Evolutionary conservation across 2,797 vertebrate species (phyloP), one percentile per base, ranked within the genome.

Genomic region (Hirundo rustica): DNA sequence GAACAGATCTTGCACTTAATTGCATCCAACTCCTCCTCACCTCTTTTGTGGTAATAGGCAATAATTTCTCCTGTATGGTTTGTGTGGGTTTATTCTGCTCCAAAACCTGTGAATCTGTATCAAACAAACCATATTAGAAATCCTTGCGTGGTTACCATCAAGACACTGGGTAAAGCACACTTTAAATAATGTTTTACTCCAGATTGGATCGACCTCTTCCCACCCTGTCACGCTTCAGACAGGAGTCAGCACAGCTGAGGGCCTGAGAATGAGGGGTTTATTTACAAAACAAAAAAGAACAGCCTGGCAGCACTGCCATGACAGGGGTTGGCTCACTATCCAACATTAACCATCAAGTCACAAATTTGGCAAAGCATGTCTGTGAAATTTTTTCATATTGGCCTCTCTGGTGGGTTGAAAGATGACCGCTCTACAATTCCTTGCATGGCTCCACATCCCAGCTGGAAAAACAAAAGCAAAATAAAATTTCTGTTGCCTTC

Each of bases 1-100:
- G 53, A 85, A 67, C 23, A 74, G 55, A 42, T 70, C 77, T 81
- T 82, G 30, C 42, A 71, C 38, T 34, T 73, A 92, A 91, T 60
- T 94, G 72, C 54, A 83, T 62, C 45, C 42, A 76, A 38, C 70
- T 80, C 50, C 38, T 34, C 61, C 66, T 88, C 70, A 86, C 18
- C 26, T 83, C 67, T 82, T 60, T 80, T 60, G 18, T 51, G 64
- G 54, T 36, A 76, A 76, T 12, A 6, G 38, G 8, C 55, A 94
- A 79, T 73, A 65, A 85, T 73, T 92, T 73, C 47, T 89, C 51
- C 36, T 58, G 34, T 10, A n/a, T 0, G 0, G 5, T 53, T 74
- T 68, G n/a, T 60, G 64, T 6, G 10, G 32, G 42, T 70, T 89
- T 87, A n/a, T 75, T 81, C 36, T 73, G 32, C 30, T 55, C 66